Evolutionary conservation across 2,888 invertebrate genomes (phyloP), one percentile per base, ranked within the genome.

Genomic region (Pardosa pseudoannulata): DNA sequence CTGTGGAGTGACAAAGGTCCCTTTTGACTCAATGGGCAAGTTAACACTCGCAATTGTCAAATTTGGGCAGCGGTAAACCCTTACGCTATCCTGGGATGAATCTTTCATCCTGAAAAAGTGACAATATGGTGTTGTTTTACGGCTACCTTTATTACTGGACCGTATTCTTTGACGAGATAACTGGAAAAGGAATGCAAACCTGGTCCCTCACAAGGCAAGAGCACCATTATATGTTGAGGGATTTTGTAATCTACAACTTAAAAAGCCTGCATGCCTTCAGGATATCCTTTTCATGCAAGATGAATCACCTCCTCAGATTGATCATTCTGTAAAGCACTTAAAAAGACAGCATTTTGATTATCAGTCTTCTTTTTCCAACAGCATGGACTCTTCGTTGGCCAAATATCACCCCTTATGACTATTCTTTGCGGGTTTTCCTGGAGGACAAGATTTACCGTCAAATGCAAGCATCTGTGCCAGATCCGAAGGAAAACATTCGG

Each of bases 221-320:
- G 67, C 29, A 67, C 29, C 29, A 9, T 46, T 13, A 56, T 73
- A 32, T 73, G 72, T 32, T 73, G 32, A 73, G 72, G 56, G 13
- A 73, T 73, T 56, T 56, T 73, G 56, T 73, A 32, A 73, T 73
- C 72, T 23, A 73, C 31, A 56, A 73, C 9, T 73, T 73, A n/a
- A 73, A 46, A 41, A 71, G 9, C 46, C 29, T 46, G 28, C 29
- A 46, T 39, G 39, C 74, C 29, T 74, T 74, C 29, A 64, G 74
- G 27, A 74, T 16, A 64, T 36, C 16, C 32, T 28, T 74, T 67
- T 67, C 27, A 67, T 46, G 23, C 39, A 39, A 27, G 27, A 29
- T 36, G 39, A 9, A 7, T 7, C 41, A 65, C n/a, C n/a, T 41
- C 62, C 65, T 29, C 56, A 32, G 32, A 56, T 32, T 62, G 62